A percentile compares a stretch with the other conserved stretches of the same genome.
Evolutionary conservation across 2,888 invertebrate species (phyloP).

Genomic region (Heliconius hortense): DNA sequence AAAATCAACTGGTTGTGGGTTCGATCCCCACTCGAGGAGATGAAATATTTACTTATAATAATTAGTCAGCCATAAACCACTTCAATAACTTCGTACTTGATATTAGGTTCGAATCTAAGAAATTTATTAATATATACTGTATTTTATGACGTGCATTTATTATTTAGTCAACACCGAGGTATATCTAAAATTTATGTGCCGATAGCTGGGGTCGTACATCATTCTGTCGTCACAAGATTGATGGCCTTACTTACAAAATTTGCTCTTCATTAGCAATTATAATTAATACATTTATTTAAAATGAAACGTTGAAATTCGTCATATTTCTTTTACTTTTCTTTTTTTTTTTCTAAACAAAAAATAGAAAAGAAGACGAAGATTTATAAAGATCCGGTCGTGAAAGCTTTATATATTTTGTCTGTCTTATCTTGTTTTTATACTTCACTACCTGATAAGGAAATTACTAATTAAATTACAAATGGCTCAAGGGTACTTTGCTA

Average conservation of each 20-base stretch:
- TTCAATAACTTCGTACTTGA: neutral
- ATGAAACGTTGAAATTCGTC: constrained; percentile 4
- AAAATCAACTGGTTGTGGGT: too few relatives aligned
- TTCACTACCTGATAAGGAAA: constrained; percentile 16
- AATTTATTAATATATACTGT: neutral
- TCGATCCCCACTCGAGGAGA: too few relatives aligned
- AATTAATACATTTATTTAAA: constrained; percentile 39
- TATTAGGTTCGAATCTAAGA: neutral
- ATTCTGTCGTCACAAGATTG: constrained; percentile 43
- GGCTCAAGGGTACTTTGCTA: neutral
- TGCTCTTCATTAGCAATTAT: constrained; percentile 45
- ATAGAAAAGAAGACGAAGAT: neutral
- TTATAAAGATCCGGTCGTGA: neutral
- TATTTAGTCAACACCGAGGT: constrained; percentile 35
- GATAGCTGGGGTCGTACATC: constrained; percentile 42
- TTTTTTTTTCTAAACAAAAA: neutral
- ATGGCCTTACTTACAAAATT: constrained; percentile 44
- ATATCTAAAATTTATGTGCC: constrained; percentile 42
- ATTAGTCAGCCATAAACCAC: neutral
- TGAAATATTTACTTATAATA: neutral
- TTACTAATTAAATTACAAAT: constrained; percentile 18
- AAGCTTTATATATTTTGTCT: constrained; percentile 9
- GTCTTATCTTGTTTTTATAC: constrained; percentile 11
- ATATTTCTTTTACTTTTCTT: neutral
- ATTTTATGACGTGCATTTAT: constrained; percentile 26